Percentiles rank a stretch among this genome's conserved stretches.
phyloP scores from a whole-genome alignment of 1,140 invertebrate species.

The Eubasilissa regina region DNA sequence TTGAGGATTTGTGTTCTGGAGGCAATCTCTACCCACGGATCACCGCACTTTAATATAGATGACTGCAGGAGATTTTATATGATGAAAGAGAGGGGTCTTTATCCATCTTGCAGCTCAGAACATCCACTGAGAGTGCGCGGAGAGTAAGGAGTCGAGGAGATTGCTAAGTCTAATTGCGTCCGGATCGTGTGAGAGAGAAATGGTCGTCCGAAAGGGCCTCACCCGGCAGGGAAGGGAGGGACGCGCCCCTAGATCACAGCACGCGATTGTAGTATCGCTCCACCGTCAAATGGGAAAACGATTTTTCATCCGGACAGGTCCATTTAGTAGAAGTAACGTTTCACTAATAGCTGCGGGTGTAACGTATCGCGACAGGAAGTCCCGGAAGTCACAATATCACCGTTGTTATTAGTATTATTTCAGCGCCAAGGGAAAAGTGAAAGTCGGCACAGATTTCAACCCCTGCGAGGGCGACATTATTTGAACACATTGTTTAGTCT shows the following conservation, averaged over 20 bases:
- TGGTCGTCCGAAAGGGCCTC: background rate
- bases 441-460: too few species aligned
- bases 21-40: too few species aligned
- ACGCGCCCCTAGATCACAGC: constrained; percentile 49
- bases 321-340: constrained; percentile 60
- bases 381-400: constrained; percentile 50
- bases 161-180: constrained; percentile 35
- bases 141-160: background rate
- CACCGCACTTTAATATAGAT: too few species aligned
- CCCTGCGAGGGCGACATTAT: too few species aligned
- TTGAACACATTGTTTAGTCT: too few species aligned
- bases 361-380: constrained; percentile 51
- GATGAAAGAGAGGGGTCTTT: too few species aligned
- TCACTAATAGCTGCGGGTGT: constrained; percentile 59
- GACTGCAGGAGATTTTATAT: too few species aligned
- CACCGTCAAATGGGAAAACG: constrained; percentile 57
- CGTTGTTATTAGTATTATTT: constrained; percentile 42
- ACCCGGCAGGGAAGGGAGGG: background rate
- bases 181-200: constrained; percentile 28
- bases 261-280: constrained; percentile 59
- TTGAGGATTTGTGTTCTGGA: too few species aligned
- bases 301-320: constrained; percentile 60
- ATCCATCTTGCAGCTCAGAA: too few species aligned
- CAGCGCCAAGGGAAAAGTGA: background rate
- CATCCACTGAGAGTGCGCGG: too few species aligned